Conservation (phyloP, 2,797 vertebrate genomes). For the Bradypus variegatus region DNA sequence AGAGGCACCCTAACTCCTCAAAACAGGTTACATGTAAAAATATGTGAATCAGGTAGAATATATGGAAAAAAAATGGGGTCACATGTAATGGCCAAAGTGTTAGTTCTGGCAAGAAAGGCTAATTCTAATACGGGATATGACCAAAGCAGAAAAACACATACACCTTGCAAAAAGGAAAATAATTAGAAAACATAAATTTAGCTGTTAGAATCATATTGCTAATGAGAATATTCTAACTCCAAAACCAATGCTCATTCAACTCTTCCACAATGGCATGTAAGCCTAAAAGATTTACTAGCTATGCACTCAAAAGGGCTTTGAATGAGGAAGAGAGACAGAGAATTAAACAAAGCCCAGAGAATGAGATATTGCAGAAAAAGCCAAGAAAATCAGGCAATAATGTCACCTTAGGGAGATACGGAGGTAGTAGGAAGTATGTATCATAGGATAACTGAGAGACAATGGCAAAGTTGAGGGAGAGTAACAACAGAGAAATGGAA, state of each 20-base stretch:
- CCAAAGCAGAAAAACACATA: background rate
- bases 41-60: background rate
- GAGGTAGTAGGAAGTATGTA: rapidly evolving
- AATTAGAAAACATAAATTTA: background rate
- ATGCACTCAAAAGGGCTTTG: background rate
- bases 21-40: background rate
- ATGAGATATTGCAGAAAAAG: background rate
- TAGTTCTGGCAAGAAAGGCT: background rate
- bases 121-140: background rate
- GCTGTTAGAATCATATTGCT: background rate
- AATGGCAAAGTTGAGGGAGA: background rate
- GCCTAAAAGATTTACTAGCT: background rate
- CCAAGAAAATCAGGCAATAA: background rate
- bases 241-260: background rate
- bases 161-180: background rate
- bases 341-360: background rate
- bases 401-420: background rate
- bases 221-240: background rate
- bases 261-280: background rate
- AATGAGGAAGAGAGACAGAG: background rate
- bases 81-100: background rate
- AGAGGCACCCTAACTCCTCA: background rate
- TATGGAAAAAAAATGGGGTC: background rate
- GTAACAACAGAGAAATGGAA: background rate
- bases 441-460: background rate